These are phyloP conservation scores for Lordiphosa mommai DNA, from an alignment of 1,140 invertebrate species.

Conservation along the genomic window DNA sequence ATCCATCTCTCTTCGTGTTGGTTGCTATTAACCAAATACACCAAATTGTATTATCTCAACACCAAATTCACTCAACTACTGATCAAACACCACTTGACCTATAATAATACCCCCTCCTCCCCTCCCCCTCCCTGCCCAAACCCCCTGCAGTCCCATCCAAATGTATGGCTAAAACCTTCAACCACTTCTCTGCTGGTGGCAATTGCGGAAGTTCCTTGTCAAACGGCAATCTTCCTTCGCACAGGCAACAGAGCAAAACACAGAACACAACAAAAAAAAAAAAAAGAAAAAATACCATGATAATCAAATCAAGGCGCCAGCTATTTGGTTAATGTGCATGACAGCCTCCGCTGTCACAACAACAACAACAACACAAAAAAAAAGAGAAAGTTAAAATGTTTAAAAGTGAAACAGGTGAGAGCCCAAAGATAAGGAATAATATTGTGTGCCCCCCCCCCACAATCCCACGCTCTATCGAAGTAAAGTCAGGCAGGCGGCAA, in stretches of 20 bases:
- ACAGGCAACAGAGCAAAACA: conserved; percentile 10
- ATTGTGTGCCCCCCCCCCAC: conserved; percentile 1
- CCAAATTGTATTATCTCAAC: too few species aligned
- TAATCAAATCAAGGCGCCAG: conserved; percentile 77
- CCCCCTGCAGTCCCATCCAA: too few species aligned
- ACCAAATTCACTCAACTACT: too few species aligned
- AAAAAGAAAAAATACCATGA: conserved; percentile 39
- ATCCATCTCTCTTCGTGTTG: too few species aligned
- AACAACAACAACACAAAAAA: conserved; percentile 14
- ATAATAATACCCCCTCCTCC: too few species aligned
- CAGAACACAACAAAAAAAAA: conserved; percentile 4
- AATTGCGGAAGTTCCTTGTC: conserved; percentile 67
- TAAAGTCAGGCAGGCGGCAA: conserved; percentile 10
- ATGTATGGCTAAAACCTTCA: too few species aligned
- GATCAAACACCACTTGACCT: too few species aligned
- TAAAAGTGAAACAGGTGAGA: conserved; percentile 65
- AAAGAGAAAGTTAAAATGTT: conserved; percentile 47
- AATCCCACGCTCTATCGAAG: too few species aligned
- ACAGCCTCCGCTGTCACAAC: conserved; percentile 34
- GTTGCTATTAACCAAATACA: too few species aligned
- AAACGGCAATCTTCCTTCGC: conserved; percentile 47
- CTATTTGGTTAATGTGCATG: conserved; percentile 77
- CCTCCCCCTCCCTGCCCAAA: too few species aligned
- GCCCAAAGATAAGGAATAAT: conserved; percentile 48
- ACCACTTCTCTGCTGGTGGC: conserved; percentile 9